These are phyloP conservation scores for Galaxias olidus DNA, from an alignment of 2,797 vertebrate species.

Conservation along the genomic window DNA sequence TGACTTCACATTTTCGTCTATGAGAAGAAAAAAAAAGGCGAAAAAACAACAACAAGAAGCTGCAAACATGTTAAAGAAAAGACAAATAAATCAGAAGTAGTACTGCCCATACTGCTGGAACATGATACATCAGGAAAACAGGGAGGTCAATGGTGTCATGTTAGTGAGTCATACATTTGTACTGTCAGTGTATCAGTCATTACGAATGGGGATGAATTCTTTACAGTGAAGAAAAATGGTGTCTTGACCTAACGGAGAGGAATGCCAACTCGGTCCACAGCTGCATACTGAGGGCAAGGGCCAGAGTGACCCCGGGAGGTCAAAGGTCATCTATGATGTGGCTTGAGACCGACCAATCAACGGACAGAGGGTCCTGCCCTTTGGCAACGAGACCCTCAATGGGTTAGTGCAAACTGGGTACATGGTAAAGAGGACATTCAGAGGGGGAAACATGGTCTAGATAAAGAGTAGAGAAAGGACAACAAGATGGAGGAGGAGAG, in stretches of 20 bases:
- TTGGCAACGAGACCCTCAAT: constrained; percentile 42
- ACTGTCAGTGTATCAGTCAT: constrained; percentile 53
- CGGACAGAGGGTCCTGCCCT: constrained; percentile 59
- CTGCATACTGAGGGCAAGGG: constrained; percentile 65
- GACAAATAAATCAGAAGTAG: constrained; percentile 21
- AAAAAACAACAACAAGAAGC: too few relatives aligned
- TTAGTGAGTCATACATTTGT: constrained; percentile 43
- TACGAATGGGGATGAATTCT: constrained; percentile 59
- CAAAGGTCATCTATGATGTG: constrained; percentile 72
- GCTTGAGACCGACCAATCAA: constrained; percentile 70
- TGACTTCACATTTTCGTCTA: constrained; percentile 27
- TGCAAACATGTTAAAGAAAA: constrained; percentile 1
- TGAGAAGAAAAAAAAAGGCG: constrained; percentile 7
- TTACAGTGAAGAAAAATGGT: constrained; percentile 69
- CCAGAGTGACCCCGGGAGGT: constrained; percentile 47
- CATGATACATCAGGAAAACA: constrained; percentile 13
- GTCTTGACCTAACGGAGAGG: constrained; percentile 63
- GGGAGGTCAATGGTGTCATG: constrained; percentile 27
- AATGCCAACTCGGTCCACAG: constrained; percentile 73
- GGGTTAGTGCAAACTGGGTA: constrained; percentile 40
- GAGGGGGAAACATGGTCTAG: background rate
- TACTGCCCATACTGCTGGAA: constrained; percentile 26
- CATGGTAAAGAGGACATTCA: constrained; percentile 28
- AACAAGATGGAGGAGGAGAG: background rate
- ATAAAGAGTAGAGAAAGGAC: constrained; percentile 4